Evolutionary conservation across 1,140 invertebrate species (phyloP).

Genomic region (Pectinophora gossypiella): DNA sequence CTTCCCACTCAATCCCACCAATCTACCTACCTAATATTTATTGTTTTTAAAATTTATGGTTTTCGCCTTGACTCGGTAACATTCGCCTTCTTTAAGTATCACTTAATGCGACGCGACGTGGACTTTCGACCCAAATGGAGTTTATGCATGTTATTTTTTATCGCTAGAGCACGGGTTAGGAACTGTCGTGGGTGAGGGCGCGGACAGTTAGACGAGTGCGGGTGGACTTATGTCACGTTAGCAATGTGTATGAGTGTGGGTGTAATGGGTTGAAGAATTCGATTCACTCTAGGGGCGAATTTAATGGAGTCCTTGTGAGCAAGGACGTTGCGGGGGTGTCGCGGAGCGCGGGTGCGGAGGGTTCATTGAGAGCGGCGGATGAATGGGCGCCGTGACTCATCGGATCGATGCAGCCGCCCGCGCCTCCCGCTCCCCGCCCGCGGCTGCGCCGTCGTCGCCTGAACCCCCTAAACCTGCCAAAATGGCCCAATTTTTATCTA

Average conservation of each 20-base stretch:
- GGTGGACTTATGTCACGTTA: not conserved
- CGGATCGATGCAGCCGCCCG: constrained; percentile 50
- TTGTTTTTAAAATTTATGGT: no score
- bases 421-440: constrained; percentile 9
- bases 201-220: not conserved
- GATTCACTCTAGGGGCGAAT: constrained; percentile 44
- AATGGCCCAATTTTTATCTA: no score
- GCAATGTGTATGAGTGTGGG: no score
- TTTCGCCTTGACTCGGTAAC: no score
- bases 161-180: not conserved
- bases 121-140: not conserved
- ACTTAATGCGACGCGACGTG: no score
- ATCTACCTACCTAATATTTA: no score
- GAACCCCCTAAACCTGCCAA: not conserved
- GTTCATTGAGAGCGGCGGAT: constrained; percentile 69
- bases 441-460: constrained; percentile 26
- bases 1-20: no score
- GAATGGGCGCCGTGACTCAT: constrained; percentile 38
- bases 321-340: constrained; percentile 36
- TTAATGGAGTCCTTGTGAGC: constrained; percentile 59
- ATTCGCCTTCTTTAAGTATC: no score
- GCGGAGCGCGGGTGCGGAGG: constrained; percentile 21
- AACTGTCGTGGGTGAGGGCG: not conserved
- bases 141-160: not conserved
- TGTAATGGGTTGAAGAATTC: constrained; percentile 42